Evolutionary conservation across 2,797 vertebrate species (phyloP), one percentile per base, ranked within the genome.

Genomic region (Etheostoma perlongum): DNA sequence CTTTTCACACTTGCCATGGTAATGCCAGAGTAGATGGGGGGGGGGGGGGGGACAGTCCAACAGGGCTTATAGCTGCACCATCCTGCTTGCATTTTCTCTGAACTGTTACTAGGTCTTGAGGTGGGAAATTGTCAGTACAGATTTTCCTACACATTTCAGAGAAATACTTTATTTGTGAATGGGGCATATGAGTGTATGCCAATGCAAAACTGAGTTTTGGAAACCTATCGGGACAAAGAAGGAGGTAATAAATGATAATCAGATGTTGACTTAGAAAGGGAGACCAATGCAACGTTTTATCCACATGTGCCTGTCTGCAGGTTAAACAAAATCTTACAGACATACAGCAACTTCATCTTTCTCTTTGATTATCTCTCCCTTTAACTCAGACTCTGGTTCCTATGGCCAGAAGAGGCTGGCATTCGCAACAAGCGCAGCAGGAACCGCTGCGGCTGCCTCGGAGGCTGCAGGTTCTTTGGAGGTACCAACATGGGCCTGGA

Each of bases 391-490:
- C 92, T 99, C 63, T 99, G 98, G 97, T 99, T 99, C 93, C 92
- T 99, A 79, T 99, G 98, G 98, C 97, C 97, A 12, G 97, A 99
- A 18, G 97, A 98, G 19, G 88, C 90, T 4, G 59, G 78, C 53
- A 79, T 95, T 75, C 96, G 96, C 73, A 97, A 93, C 86, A 98
- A 97, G 89, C 96, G 96, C 71, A 95, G 95, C 88, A 96, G 94
- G 89, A 98, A 97, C 92, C 97, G 96, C 60, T 99, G 98, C 63
- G 98, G 98, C 72, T 99, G 98, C 88, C 96, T 99, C 0, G 98
- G 98, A 36, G 98, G 98, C 72, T 99, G 98, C 83, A 93, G 96
- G n/a, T 99, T 99, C 90, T 99, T 98, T 0, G 97, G 97, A 10
- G 97, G 98, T 15, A 97, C 95, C 2, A 90, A 94, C 71, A 94